Conservation (phyloP, 1,140 invertebrate genomes). For the Acromyrmex heyeri region DNA sequence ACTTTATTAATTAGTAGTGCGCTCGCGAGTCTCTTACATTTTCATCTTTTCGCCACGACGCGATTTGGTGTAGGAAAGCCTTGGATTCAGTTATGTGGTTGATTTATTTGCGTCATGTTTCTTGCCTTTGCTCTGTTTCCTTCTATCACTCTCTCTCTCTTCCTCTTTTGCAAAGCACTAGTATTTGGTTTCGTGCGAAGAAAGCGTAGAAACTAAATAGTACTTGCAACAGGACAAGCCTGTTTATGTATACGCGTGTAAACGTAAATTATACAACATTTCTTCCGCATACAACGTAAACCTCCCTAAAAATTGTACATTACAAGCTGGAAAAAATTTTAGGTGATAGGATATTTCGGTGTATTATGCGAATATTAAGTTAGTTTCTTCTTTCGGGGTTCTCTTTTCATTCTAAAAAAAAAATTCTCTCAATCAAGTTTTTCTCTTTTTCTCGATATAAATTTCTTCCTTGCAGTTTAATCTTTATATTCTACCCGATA, state of each 20-base stretch:
- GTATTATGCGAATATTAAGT: background rate
- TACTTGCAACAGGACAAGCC: conserved; percentile 15
- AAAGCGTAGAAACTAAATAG: conserved; percentile 41
- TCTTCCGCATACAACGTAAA: conserved; percentile 11
- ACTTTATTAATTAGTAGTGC: conserved; percentile 5
- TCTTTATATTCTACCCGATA: too few species aligned
- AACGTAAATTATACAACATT: background rate
- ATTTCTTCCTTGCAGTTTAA: too few species aligned
- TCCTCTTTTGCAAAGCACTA: background rate
- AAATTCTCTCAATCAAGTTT: background rate
- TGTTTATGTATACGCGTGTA: background rate
- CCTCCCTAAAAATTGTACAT: background rate
- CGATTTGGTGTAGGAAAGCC: background rate
- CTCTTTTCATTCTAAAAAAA: background rate
- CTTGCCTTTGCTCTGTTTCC: background rate
- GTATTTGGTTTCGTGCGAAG: conserved; percentile 51
- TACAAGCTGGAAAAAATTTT: conserved; percentile 11
- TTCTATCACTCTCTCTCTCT: background rate
- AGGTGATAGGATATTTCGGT: background rate
- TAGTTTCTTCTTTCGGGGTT: background rate
- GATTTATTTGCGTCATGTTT: conserved; percentile 21
- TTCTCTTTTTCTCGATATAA: background rate
- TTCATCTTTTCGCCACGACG: conserved; percentile 37
- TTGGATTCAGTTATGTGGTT: background rate
- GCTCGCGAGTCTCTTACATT: background rate